A percentile compares a stretch with the other conserved stretches of the same genome.
phyloP scores from a whole-genome alignment of 2,113 vertebrate genomes.

The Brachionichthys hirsutus region DNA sequence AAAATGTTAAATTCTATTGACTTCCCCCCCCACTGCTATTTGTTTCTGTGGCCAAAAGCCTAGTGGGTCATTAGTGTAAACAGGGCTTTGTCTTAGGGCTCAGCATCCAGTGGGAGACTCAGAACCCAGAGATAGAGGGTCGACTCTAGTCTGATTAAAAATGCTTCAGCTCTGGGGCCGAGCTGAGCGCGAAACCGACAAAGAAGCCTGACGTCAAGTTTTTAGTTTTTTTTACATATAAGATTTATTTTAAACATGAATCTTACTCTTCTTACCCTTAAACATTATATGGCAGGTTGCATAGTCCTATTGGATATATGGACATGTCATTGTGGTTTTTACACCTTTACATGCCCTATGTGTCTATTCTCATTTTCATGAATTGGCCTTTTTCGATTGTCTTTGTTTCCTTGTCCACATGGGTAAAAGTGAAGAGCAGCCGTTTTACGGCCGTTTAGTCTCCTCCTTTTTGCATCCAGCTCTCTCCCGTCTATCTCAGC shows the following conservation, averaged over 20 bases:
- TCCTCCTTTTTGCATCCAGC: slow-evolving; percentile 36
- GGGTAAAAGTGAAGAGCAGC: slow-evolving; percentile 62
- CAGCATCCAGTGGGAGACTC: slow-evolving; percentile 76
- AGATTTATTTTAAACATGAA: neutral
- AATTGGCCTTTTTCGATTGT: slow-evolving; percentile 14
- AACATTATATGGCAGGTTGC: neutral
- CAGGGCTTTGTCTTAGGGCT: slow-evolving; percentile 83
- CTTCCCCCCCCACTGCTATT: slow-evolving; percentile 76
- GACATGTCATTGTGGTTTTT: neutral
- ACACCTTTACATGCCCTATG: neutral
- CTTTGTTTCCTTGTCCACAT: slow-evolving; percentile 25
- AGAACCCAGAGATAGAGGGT: slow-evolving; percentile 74
- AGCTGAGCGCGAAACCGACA: slow-evolving; percentile 64
- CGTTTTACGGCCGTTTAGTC: slow-evolving; percentile 69
- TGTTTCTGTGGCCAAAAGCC: slow-evolving; percentile 78
- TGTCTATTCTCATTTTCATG: slow-evolving; percentile 11
- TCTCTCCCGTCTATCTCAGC: slow-evolving; percentile 58
- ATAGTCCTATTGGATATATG: neutral
- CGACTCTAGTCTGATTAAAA: slow-evolving; percentile 71
- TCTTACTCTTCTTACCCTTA: too few species aligned
- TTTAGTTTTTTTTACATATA: slow-evolving; percentile 28
- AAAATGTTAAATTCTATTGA: slow-evolving; percentile 80
- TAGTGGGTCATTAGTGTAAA: slow-evolving; percentile 83
- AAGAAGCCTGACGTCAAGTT: slow-evolving; percentile 26
- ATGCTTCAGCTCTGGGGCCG: slow-evolving; percentile 59